Percentiles rank a stretch among this genome's conserved stretches.
Evolutionary conservation across 2,888 invertebrate genomes (phyloP).

Genomic region (Agrochola litura): DNA sequence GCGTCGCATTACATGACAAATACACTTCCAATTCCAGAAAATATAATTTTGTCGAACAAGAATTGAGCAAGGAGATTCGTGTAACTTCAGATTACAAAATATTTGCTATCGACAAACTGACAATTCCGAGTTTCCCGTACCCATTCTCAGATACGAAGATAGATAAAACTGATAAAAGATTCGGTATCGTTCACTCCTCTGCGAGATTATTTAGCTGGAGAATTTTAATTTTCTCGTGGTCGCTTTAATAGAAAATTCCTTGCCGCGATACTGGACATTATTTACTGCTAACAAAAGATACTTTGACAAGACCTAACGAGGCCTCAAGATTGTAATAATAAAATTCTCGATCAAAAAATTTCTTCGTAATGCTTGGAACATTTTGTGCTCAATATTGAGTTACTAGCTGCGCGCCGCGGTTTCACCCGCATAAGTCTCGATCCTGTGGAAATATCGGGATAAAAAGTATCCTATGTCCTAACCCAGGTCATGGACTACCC

Average conservation of each 20-base stretch:
- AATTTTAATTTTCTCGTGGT: slow-evolving; percentile 18
- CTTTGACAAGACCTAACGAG: slow-evolving; percentile 16
- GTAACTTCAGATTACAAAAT: slow-evolving; percentile 59
- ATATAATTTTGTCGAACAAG: slow-evolving; percentile 22
- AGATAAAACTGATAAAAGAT: slow-evolving; percentile 63
- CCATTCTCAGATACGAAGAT: slow-evolving; percentile 47
- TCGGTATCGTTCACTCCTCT: slow-evolving; percentile 48
- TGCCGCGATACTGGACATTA: neutral
- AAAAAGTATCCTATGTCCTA: no score
- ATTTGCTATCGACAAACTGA: slow-evolving; percentile 67
- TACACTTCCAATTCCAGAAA: slow-evolving; percentile 20
- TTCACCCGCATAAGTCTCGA: no score
- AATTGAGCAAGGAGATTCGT: slow-evolving; percentile 32
- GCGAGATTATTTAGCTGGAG: slow-evolving; percentile 34
- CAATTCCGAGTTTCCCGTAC: slow-evolving; percentile 53
- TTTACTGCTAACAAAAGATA: slow-evolving; percentile 8
- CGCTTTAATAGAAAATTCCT: slow-evolving; percentile 19
- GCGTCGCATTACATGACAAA: slow-evolving; percentile 6
- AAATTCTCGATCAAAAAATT: slow-evolving; percentile 7
- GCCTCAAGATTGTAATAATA: slow-evolving; percentile 11
- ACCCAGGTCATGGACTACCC: no score
- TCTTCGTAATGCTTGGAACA: slow-evolving; percentile 7
- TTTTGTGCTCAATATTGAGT: slow-evolving; percentile 17
- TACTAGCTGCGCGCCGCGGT: neutral
- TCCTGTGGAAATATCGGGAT: no score